Evolutionary conservation across 2,797 vertebrate genomes (phyloP).

Genomic region (Sarcoramphus papa): DNA sequence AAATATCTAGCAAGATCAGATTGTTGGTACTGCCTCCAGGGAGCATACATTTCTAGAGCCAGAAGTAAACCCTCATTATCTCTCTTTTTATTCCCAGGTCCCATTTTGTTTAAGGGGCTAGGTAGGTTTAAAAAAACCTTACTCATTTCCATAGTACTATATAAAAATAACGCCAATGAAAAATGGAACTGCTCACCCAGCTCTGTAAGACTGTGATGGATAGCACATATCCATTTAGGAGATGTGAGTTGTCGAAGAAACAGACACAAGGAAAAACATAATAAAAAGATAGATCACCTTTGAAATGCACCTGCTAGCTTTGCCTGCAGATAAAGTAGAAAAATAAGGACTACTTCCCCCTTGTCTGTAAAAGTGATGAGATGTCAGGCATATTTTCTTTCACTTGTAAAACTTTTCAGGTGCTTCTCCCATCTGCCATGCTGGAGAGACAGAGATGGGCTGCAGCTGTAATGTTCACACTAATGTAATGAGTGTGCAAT

Average conservation of each 20-base stretch:
- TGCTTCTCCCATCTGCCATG: neutral
- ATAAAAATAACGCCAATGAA: neutral
- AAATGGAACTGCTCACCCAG: neutral
- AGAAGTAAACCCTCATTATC: neutral
- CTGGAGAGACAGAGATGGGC: neutral
- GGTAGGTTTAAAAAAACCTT: neutral
- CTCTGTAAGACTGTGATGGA: neutral
- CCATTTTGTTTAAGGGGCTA: neutral
- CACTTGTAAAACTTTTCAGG: neutral
- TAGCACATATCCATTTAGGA: neutral
- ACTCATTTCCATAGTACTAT: neutral
- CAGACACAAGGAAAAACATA: neutral
- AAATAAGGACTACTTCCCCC: neutral
- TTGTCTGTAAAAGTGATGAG: neutral
- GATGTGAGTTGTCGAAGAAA: neutral
- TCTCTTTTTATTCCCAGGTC: neutral
- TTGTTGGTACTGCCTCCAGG: neutral
- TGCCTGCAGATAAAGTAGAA: neutral
- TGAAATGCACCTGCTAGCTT: conserved; percentile 5
- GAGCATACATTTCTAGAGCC: neutral
- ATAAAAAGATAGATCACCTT: neutral
- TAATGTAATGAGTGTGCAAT: neutral
- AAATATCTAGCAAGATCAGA: neutral
- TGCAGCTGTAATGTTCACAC: accelerated
- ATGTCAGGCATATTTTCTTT: neutral